phyloP scores from a whole-genome alignment of 2,113 vertebrate genomes.

The Peromyscus maniculatus region DNA sequence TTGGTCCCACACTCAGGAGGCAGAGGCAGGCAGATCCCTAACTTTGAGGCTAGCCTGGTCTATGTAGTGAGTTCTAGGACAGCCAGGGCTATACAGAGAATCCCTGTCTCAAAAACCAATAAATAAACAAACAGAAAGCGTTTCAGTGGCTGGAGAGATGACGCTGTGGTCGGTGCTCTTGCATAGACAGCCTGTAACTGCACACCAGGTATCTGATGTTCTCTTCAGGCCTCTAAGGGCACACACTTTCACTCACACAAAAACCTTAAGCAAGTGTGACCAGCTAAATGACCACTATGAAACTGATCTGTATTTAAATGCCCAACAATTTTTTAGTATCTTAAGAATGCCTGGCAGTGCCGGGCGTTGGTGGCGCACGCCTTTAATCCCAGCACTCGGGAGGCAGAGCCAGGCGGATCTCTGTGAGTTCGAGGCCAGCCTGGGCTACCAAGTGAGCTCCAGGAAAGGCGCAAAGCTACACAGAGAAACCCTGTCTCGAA shows the following conservation, averaged over 20 bases:
- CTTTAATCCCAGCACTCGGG: no score
- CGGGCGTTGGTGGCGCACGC: no score
- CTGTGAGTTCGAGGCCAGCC: no score
- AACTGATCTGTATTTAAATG: constrained; percentile 31
- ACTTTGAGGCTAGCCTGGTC: background rate
- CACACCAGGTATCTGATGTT: background rate
- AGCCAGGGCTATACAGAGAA: background rate
- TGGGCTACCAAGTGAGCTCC: no score
- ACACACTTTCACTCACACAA: background rate
- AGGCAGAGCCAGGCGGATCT: no score
- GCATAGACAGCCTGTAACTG: no score
- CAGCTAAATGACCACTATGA: background rate
- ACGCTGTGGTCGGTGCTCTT: no score
- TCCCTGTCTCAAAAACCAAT: background rate
- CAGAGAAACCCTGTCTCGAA: no score
- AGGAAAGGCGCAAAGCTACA: no score
- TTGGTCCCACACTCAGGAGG: background rate
- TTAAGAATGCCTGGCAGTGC: background rate
- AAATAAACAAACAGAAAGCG: background rate
- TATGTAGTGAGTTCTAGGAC: background rate
- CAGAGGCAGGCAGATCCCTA: background rate
- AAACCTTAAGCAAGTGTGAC: background rate
- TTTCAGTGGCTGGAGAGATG: background rate
- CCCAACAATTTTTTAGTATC: background rate
- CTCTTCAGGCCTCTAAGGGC: background rate